A percentile compares a stretch with the other conserved stretches of the same genome.
Conservation (phyloP, 2,113 vertebrate species). For the Sardina pilchardus region DNA sequence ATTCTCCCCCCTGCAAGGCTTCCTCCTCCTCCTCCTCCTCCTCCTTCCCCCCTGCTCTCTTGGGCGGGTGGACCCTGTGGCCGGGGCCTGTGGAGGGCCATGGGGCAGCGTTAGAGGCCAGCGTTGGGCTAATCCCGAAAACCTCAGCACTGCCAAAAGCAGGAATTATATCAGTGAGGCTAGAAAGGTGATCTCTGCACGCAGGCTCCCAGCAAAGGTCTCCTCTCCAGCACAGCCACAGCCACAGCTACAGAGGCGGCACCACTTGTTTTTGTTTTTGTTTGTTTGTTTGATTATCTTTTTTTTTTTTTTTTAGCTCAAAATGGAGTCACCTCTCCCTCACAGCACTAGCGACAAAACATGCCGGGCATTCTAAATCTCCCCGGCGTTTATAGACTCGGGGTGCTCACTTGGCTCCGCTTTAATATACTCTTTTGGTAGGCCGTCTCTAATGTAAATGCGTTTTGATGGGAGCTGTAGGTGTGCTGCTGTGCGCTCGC, state of each 20-base stretch:
- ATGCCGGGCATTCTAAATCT: neutral
- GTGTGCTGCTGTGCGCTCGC: neutral
- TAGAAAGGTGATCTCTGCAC: conserved; percentile 13
- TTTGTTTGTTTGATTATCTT: neutral
- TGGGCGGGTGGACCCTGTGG: neutral
- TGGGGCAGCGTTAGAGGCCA: conserved; percentile 31
- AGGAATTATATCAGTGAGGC: conserved; percentile 33
- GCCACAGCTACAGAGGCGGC: neutral
- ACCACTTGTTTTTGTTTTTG: neutral
- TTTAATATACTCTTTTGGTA: neutral
- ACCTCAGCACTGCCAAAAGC: conserved; percentile 25
- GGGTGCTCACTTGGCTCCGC: neutral
- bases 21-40: neutral
- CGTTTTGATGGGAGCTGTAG: neutral
- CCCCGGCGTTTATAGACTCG: neutral
- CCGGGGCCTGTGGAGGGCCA: conserved; percentile 8
- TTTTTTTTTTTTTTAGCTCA: neutral
- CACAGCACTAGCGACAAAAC: neutral
- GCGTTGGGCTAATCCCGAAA: conserved; percentile 36
- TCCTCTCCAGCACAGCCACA: neutral
- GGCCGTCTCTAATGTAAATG: neutral
- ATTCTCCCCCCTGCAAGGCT: neutral
- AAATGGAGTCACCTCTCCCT: neutral
- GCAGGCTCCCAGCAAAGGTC: conserved; percentile 13
- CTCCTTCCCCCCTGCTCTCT: neutral